phyloP scores from a whole-genome alignment of 2,797 vertebrate genomes.

The Sebastes paucispinis region DNA sequence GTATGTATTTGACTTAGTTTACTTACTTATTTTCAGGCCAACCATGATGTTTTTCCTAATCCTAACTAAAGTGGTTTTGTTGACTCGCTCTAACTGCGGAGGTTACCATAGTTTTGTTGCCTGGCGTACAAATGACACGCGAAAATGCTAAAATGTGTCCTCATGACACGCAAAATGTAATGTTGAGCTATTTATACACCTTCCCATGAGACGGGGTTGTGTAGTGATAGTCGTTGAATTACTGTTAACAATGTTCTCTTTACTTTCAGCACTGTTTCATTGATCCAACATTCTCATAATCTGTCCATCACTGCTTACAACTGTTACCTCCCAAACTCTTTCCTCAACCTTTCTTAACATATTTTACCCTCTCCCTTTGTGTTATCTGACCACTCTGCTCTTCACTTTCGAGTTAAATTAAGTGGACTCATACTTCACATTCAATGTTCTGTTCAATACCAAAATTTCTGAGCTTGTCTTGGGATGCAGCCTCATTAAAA shows the following conservation, averaged over 20 bases:
- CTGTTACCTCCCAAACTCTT: not conserved
- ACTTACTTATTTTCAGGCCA: too few relatives aligned
- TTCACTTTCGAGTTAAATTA: not conserved
- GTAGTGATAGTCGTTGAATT: not conserved
- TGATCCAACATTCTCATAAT: not conserved
- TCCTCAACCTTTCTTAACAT: too few relatives aligned
- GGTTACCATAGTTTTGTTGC: too few relatives aligned
- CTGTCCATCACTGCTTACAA: not conserved
- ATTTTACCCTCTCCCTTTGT: not conserved
- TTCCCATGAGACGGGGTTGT: too few relatives aligned
- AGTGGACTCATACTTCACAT: not conserved
- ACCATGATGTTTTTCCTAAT: too few relatives aligned
- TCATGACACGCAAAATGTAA: too few relatives aligned
- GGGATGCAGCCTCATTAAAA: constrained; percentile 8
- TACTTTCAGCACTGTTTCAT: not conserved
- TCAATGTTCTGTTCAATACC: not conserved
- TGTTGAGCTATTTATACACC: too few relatives aligned
- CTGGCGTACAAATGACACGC: too few relatives aligned
- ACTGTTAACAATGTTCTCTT: not conserved
- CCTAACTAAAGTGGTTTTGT: too few relatives aligned
- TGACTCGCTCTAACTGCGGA: too few relatives aligned
- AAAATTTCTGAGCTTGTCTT: not conserved
- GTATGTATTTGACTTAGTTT: too few relatives aligned
- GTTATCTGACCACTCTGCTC: not conserved
- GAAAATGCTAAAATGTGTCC: too few relatives aligned